phyloP scores from a whole-genome alignment of 2,888 invertebrate species.

The Capitulum mitella region DNA sequence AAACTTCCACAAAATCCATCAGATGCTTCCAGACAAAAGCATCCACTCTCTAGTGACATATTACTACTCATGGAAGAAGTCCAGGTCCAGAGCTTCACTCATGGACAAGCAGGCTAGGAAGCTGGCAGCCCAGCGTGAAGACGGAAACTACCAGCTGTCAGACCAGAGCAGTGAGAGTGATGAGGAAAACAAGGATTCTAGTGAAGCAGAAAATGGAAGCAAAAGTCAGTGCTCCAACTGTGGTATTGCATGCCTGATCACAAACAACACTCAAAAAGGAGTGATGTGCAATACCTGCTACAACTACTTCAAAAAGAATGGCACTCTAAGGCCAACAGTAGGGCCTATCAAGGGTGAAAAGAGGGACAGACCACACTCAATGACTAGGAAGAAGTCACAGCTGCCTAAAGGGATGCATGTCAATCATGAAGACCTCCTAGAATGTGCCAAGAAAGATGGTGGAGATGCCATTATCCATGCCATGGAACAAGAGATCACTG shows the following conservation, averaged over 20 bases:
- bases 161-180: conserved; percentile 25
- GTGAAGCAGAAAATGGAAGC: conserved; percentile 19
- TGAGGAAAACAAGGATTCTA: conserved; percentile 18
- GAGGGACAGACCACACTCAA: conserved; percentile 34
- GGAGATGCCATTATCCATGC: conserved; percentile 61
- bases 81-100: conserved; percentile 78
- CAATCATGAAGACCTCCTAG: conserved; percentile 89
- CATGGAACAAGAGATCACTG: conserved; percentile 88
- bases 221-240: conserved; percentile 53
- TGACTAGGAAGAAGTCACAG: conserved; percentile 54
- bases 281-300: conserved; percentile 74
- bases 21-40: conserved; percentile 96
- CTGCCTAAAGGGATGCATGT: conserved; percentile 95
- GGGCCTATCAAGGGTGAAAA: conserved; percentile 38
- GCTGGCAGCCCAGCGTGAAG: conserved; percentile 60
- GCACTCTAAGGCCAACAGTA: conserved; percentile 36
- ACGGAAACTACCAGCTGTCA: not conserved
- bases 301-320: conserved; percentile 72
- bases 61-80: conserved; percentile 98
- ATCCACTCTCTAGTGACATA: conserved; percentile 93
- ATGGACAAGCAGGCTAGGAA: conserved; percentile 80
- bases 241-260: conserved; percentile 65
- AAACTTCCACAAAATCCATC: conserved; percentile 91
- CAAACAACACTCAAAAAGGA: conserved; percentile 67
- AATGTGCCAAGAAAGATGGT: not conserved